A percentile compares a stretch with the other conserved stretches of the same genome.
Conservation (phyloP, 2,888 invertebrate species). For the Phalera bucephala region DNA sequence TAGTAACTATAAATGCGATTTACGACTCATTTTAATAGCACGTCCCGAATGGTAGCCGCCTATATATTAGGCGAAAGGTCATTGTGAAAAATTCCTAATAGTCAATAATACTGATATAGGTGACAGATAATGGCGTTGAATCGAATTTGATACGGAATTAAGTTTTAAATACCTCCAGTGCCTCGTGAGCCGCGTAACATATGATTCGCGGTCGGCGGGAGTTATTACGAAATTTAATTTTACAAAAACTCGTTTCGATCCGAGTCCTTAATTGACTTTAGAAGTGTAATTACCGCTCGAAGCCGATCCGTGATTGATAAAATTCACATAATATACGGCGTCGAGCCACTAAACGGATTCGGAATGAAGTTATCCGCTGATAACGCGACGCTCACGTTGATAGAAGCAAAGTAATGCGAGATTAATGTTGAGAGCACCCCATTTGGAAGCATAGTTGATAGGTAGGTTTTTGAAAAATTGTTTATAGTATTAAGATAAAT, state of each 20-base stretch:
- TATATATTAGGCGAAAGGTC: conserved; percentile 36
- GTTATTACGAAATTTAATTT: conserved; percentile 39
- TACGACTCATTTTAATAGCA: conserved; percentile 26
- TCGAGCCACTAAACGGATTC: background rate
- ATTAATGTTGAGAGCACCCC: conserved; percentile 9
- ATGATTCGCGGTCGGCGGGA: conserved; percentile 33
- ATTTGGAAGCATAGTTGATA: no score
- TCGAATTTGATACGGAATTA: conserved; percentile 47
- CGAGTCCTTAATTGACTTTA: conserved; percentile 49
- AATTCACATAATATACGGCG: conserved; percentile 9
- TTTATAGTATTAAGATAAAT: no score
- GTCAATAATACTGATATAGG: conserved; percentile 52
- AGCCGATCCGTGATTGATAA: conserved; percentile 34
- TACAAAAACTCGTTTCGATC: conserved; percentile 40
- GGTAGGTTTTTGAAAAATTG: no score
- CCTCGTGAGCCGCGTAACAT: conserved; percentile 47
- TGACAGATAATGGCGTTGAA: conserved; percentile 49
- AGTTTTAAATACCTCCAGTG: conserved; percentile 44
- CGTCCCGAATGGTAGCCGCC: conserved; percentile 14
- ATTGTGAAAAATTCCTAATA: conserved; percentile 39
- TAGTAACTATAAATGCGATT: conserved; percentile 25
- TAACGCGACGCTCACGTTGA: conserved; percentile 12
- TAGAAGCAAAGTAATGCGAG: conserved; percentile 24
- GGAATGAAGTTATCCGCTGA: conserved; percentile 19
- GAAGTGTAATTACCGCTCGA: conserved; percentile 35